Evolutionary conservation across 2,888 invertebrate genomes (phyloP).

Genomic region (Pterostichus madidus): DNA sequence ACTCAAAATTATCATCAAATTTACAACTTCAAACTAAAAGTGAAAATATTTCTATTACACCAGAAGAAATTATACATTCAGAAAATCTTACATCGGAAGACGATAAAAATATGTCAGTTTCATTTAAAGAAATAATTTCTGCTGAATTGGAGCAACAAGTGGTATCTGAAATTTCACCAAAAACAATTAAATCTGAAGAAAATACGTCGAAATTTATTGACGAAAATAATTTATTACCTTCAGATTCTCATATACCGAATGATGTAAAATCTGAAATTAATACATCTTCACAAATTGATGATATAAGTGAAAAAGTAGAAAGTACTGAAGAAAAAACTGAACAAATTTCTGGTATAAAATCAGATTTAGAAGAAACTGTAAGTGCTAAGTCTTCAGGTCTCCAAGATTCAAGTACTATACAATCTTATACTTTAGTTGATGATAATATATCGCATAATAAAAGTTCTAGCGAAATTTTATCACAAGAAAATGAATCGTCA

Average conservation of each 20-base stretch:
- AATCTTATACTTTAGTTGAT: neutral
- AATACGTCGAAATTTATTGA: conserved; percentile 13
- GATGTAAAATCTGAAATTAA: conserved; percentile 17
- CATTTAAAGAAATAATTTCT: conserved; percentile 16
- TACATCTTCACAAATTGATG: conserved; percentile 26
- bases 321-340: neutral
- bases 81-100: neutral
- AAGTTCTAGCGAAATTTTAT: neutral
- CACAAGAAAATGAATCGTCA: too few species aligned
- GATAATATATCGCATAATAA: neutral
- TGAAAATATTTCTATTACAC: neutral
- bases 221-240: conserved; percentile 19
- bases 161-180: conserved; percentile 7
- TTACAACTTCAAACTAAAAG: neutral
- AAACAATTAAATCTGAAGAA: conserved; percentile 12
- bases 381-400: conserved; percentile 10
- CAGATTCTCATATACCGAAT: neutral
- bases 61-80: conserved; percentile 28
- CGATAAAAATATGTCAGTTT: conserved; percentile 29
- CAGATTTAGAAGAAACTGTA: neutral
- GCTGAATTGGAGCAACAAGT: neutral
- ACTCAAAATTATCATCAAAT: conserved; percentile 16
- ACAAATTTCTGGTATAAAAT: neutral
- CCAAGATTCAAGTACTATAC: neutral
- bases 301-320: conserved; percentile 53